phyloP scores from a whole-genome alignment of 2,113 vertebrate genomes.

The Fukomys damarensis region DNA sequence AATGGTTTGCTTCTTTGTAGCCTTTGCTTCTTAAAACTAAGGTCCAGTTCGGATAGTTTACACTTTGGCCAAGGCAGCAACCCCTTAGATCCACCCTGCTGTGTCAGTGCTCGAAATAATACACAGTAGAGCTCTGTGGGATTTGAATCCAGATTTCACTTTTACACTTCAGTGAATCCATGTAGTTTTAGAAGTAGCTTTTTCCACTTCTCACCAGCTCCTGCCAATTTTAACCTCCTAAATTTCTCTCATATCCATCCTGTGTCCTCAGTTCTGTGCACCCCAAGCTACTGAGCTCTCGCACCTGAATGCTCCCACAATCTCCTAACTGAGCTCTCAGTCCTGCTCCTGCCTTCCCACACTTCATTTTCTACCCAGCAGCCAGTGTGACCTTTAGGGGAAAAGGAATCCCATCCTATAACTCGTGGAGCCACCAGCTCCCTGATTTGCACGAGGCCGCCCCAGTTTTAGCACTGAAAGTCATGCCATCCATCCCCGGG shows the following conservation, averaged over 20 bases:
- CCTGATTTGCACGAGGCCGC: neutral
- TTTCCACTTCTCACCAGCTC: neutral
- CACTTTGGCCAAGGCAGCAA: neutral
- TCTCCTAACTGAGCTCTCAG: neutral
- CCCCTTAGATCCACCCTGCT: neutral
- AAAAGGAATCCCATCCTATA: neutral
- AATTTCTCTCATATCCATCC: neutral
- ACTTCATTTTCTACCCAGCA: neutral
- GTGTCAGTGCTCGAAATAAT: neutral
- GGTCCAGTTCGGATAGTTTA: neutral
- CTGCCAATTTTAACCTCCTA: neutral
- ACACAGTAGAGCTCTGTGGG: neutral
- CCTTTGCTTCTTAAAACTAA: constrained; percentile 22
- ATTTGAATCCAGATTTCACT: neutral
- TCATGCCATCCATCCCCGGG: neutral
- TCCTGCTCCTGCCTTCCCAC: neutral
- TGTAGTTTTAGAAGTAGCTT: neutral
- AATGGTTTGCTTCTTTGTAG: neutral
- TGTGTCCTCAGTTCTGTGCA: neutral
- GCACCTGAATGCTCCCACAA: neutral
- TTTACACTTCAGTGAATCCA: neutral
- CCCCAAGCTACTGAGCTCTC: neutral
- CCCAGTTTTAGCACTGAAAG: neutral
- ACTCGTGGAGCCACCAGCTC: neutral
- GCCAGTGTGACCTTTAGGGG: neutral